Evolutionary conservation across 1,140 invertebrate species (phyloP).

Genomic region (Drosophila kurseongensis): DNA sequence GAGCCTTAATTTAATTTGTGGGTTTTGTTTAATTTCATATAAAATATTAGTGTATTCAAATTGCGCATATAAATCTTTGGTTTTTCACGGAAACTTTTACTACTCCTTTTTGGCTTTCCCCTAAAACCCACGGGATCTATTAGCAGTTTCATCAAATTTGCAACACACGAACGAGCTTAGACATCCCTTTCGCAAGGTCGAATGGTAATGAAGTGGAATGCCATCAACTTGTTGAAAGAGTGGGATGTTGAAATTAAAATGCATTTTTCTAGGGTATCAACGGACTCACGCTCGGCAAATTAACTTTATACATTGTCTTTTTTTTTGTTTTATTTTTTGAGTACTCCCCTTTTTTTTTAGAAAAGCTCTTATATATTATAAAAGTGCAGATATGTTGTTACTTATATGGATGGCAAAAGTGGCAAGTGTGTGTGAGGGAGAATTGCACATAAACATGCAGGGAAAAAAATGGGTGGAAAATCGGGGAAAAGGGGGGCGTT

Average conservation of each 20-base stretch:
- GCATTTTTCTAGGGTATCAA: constrained; percentile 21
- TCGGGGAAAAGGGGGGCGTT: constrained; percentile 3
- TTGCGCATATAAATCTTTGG: neutral
- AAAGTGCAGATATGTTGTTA: constrained; percentile 19
- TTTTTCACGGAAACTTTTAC: neutral
- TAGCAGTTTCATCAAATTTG: constrained; percentile 32
- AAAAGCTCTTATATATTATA: constrained; percentile 16
- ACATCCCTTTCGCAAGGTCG: constrained; percentile 12
- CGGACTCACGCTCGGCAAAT: neutral
- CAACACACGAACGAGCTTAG: constrained; percentile 5
- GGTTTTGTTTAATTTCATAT: neutral
- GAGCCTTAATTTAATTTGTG: no score
- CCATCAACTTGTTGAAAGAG: constrained; percentile 19
- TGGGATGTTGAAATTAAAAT: neutral
- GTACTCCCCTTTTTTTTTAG: neutral
- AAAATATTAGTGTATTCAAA: neutral
- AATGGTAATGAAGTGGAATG: constrained; percentile 12
- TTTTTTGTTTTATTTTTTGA: neutral
- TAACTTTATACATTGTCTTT: constrained; percentile 1
- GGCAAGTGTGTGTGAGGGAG: constrained; percentile 8
- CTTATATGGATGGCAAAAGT: constrained; percentile 26
- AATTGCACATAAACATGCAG: constrained; percentile 28
- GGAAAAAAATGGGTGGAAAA: constrained; percentile 29
- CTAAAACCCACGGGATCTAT: constrained; percentile 16
- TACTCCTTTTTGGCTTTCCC: no score